Evolutionary conservation across 1,140 invertebrate genomes (phyloP).

Genomic region (Drosophila mauritiana): DNA sequence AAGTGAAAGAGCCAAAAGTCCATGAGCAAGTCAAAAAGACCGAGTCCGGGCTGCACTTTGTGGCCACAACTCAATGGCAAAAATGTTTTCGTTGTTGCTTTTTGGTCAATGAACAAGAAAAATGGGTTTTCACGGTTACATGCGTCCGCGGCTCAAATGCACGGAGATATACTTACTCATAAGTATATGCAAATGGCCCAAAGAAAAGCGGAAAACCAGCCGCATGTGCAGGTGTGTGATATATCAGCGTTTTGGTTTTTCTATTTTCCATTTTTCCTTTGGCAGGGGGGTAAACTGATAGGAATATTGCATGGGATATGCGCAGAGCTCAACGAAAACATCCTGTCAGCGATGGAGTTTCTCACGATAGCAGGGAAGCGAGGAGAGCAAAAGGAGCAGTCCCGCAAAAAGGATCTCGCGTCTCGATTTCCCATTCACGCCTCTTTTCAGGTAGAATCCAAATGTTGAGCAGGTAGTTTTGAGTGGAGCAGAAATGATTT

Average conservation of each 20-base stretch:
- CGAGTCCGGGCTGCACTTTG: slow-evolving; percentile 37
- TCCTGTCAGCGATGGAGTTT: slow-evolving; percentile 27
- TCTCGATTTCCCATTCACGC: slow-evolving; percentile 31
- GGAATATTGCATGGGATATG: slow-evolving; percentile 10
- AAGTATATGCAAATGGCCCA: slow-evolving; percentile 23
- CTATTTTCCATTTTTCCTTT: neutral
- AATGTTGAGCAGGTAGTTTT: slow-evolving; percentile 11
- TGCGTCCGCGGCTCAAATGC: slow-evolving; percentile 57
- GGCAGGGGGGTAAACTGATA: neutral
- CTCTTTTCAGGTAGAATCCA: slow-evolving; percentile 23
- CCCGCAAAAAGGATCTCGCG: slow-evolving; percentile 25
- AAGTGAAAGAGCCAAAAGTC: slow-evolving; percentile 42
- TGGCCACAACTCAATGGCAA: slow-evolving; percentile 43
- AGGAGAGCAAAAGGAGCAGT: slow-evolving; percentile 13
- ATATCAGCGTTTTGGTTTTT: slow-evolving; percentile 3
- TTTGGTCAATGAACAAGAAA: slow-evolving; percentile 82
- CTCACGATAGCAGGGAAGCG: slow-evolving; percentile 18
- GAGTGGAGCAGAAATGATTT: neutral
- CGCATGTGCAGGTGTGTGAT: slow-evolving; percentile 43
- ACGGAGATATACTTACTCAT: slow-evolving; percentile 18
- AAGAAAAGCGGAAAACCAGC: slow-evolving; percentile 20
- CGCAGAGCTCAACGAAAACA: slow-evolving; percentile 7
- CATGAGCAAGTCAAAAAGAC: slow-evolving; percentile 30
- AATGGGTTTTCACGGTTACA: slow-evolving; percentile 81
- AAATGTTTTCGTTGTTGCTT: slow-evolving; percentile 41